Evolutionary conservation across 2,113 vertebrate species (phyloP).

Genomic region (Mus musculus): GRCm39 chr1:57265001-57265500

Average conservation of each 20-base stretch:
- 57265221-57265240: background rate
- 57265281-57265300: slow-evolving; percentile 6
- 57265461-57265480: background rate
- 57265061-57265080: background rate
- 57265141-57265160: background rate
- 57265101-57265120: background rate
- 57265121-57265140: background rate
- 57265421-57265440: background rate
- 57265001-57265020: background rate
- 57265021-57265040: background rate
- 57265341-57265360: background rate
- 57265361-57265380: background rate
- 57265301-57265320: background rate
- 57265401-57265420: background rate
- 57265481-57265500: background rate
- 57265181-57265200: background rate
- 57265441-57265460: background rate
- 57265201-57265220: background rate
- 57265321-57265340: background rate
- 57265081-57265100: background rate
- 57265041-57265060: rapidly evolving
- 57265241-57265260: background rate
- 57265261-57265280: background rate
- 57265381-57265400: background rate
- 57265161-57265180: background rate